Percentiles rank a stretch among this genome's conserved stretches.
These are phyloP conservation scores for Mayetiola destructor DNA, from an alignment of 2,888 invertebrate genomes.

Conservation along the genomic window DNA sequence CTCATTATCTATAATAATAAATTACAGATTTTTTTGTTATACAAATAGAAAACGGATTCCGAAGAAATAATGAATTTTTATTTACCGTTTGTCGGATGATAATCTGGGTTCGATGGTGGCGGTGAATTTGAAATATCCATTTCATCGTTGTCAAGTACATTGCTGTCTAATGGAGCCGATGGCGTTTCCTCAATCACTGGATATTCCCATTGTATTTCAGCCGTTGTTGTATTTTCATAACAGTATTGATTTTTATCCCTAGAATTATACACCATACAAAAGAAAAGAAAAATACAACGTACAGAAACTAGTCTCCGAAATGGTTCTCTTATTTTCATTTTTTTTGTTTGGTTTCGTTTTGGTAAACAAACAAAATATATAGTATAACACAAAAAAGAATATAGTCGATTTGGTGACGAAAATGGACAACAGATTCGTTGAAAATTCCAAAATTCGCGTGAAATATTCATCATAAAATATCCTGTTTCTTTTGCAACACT, in stretches of 20 bases:
- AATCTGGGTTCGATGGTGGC: slow-evolving; percentile 30
- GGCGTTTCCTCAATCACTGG: slow-evolving; percentile 29
- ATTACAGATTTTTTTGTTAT: background rate
- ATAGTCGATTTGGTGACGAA: no score
- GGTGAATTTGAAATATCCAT: slow-evolving; percentile 47
- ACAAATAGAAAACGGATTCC: background rate
- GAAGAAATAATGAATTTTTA: background rate
- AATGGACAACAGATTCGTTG: no score
- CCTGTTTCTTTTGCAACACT: no score
- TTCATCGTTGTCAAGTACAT: slow-evolving; percentile 31
- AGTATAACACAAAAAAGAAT: no score
- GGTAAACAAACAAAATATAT: slow-evolving; percentile 23
- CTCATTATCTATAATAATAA: no score
- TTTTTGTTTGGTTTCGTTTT: background rate
- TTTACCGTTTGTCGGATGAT: background rate
- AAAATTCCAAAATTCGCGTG: no score
- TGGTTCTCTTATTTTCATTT: background rate
- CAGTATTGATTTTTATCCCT: slow-evolving; percentile 52
- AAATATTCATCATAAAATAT: no score
- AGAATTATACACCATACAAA: slow-evolving; percentile 31
- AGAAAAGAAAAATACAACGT: no score
- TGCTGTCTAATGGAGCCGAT: background rate
- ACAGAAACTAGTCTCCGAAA: slow-evolving; percentile 15
- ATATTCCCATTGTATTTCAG: slow-evolving; percentile 50
- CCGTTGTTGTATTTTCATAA: slow-evolving; percentile 45